These are phyloP conservation scores for Astropecten irregularis DNA, from an alignment of 53 echinoderm and acorn worm species.

Conservation along the genomic window DNA sequence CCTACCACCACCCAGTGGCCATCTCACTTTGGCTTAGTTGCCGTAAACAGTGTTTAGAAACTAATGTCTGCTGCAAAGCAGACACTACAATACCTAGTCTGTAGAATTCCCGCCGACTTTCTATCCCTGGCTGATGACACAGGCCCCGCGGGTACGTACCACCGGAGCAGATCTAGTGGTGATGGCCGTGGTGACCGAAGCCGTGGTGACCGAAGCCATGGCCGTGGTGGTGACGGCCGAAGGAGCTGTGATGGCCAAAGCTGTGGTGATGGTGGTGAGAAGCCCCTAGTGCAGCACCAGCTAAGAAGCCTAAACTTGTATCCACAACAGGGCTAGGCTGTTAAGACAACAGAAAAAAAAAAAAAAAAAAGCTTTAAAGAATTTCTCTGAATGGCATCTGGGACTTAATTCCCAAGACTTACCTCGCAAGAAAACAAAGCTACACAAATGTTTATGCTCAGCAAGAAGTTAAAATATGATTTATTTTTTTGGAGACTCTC, in stretches of 20 bases:
- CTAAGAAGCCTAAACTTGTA: slow-evolving; percentile 18
- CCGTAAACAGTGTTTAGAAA: too few relatives aligned
- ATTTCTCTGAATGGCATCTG: too few relatives aligned
- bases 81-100: too few relatives aligned
- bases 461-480: too few relatives aligned
- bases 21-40: too few relatives aligned
- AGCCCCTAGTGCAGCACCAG: slow-evolving; percentile 18
- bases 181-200: slow-evolving; percentile 28
- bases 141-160: neutral
- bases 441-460: too few relatives aligned
- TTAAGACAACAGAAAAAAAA: neutral
- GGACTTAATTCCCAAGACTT: too few relatives aligned
- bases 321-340: neutral
- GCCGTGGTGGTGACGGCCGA: neutral
- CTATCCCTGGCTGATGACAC: neutral
- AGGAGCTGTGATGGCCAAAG: neutral
- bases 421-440: too few relatives aligned
- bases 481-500: too few relatives aligned
- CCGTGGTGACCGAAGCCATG: slow-evolving; percentile 41
- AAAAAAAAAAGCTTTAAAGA: too few relatives aligned
- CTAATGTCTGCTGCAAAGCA: too few relatives aligned
- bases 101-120: neutral
- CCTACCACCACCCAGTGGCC: too few relatives aligned
- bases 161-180: neutral
- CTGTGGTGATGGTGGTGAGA: slow-evolving; percentile 31